Evolutionary conservation across 1,140 invertebrate species (phyloP).

Genomic region (Vanessa atalanta): DNA sequence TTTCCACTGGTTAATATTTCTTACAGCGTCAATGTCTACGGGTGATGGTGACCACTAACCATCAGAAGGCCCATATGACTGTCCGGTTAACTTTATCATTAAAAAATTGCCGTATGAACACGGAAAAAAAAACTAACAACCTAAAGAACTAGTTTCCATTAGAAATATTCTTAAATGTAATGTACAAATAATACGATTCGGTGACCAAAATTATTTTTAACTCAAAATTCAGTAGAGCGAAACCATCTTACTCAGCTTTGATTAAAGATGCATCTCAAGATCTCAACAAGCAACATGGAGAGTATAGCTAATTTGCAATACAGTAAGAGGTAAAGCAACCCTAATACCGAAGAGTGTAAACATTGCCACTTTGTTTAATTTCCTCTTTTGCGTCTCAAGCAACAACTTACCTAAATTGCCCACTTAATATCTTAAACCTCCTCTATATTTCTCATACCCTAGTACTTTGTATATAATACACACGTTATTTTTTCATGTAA

Average conservation of each 20-base stretch:
- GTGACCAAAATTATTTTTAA: no score
- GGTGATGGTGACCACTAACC: no score
- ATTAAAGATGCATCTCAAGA: conserved; percentile 1
- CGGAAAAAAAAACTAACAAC: no score
- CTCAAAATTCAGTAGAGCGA: background rate
- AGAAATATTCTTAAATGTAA: background rate
- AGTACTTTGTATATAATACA: background rate
- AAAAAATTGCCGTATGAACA: no score
- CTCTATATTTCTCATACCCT: conserved; percentile 24
- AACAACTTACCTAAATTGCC: conserved; percentile 29
- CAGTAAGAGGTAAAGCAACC: conserved; percentile 1
- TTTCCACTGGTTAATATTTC: no score
- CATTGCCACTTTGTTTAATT: conserved; percentile 32
- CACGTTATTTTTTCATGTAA: background rate
- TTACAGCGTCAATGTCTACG: no score
- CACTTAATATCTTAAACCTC: conserved; percentile 26
- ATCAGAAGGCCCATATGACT: no score
- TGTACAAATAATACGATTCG: no score
- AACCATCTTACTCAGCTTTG: background rate
- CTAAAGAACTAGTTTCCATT: no score
- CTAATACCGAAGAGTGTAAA: conserved; percentile 13
- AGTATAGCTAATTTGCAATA: conserved; percentile 28
- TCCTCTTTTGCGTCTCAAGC: conserved; percentile 27
- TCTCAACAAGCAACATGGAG: conserved; percentile 21
- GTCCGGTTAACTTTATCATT: no score